Base-by-base conservation (phyloP, 2,113 vertebrate genomes). In the Ailuropoda melanoleuca region DNA sequence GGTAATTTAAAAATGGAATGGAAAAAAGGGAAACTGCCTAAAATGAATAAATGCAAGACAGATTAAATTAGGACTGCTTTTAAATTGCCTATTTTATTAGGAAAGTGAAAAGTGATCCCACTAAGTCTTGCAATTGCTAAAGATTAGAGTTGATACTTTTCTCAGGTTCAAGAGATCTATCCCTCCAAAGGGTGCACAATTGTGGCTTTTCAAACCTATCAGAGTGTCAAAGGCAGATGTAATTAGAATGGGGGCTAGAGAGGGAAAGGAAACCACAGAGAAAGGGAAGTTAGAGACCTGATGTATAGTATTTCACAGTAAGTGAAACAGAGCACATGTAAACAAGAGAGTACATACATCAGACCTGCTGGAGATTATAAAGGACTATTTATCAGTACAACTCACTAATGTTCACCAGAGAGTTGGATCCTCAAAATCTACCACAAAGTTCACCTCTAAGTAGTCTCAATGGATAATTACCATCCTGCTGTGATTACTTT, bases 271-370 rank as follows among this genome's bases (percentile, higher is more conserved):
- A 98, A 97, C 97, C 97, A 89, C 85, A 96, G 24, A 98, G 94
- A 98, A 97, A 96, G 97, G 93, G 96, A 97, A 98, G 97, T 97
- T 91, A 74, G 95, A 94, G 96, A 83, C 77, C 92, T 91, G 66
- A 88, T 56, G 77, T 97, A 81, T 96, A 97, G 84, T 94, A 72
- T 98, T 98, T 97, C 98, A 98, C 92, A 96, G 97, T n/a, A 87
- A 96, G 96, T 95, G 97, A 97, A 98, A 98, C 8, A 95, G 75
- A 97, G 94, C n/a, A 81, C 92, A 31, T 1, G 94, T 96, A 96
- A 98, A 97, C 97, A 95, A 94, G 80, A 62, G 46, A 58, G 21
- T 60, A 53, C 34, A 90, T 43, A 5, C 17, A 92, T n/a, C 34
- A 94, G 74, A 80, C 62, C 77, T 72, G 39, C 12, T 82, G 50